Base-by-base conservation (phyloP, 2,797 vertebrate genomes). In the Schizopygopsis pylzovi region DNA sequence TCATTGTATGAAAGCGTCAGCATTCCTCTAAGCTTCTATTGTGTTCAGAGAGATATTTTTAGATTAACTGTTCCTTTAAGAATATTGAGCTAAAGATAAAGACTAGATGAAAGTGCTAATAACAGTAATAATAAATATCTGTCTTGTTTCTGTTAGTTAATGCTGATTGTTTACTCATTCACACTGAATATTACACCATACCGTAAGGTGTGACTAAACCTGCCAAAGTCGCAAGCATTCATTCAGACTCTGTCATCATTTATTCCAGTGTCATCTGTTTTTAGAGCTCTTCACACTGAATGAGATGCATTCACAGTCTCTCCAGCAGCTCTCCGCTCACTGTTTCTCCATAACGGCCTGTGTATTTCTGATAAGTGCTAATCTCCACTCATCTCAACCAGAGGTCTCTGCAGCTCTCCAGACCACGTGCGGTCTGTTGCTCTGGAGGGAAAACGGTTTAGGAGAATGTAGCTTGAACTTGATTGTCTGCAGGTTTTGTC, bases 311-410 rank as follows among this genome's bases (percentile, higher is more conserved):
- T 76, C 56, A 49, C 20, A 76, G 56, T 65, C 82, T 83, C 82
- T 65, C 45, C 20, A 49, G 43, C 54, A 39, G 56, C 63, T 79
- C 41, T 84, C 9, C 83, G 45, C 63, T 84, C 52, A 59, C 33
- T 2, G 2, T 12, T 85, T 78, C 47, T 78, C 16, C 45, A 68
- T 78, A 84, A 54, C 63, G 3, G 75, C 63, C 16, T 78, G 83
- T 78, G 75, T 56, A 63, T 78, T 84, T 78, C 45, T 68, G 59
- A 83, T 76, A 77, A 77, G 61, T 77, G 73, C 61, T 76, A 79
- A 79, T 71, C 76, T 81, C 47, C 20, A 25, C 65, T 79, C 61
- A 84, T 84, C 73, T 84, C 72, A 52, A 63, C 1, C 22, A 41
- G 20, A 71, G 75, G 39, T 52, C 45, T 84, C 47, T 76, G 72